These are phyloP conservation scores for Endomychus coccineus DNA, from an alignment of 2,888 invertebrate species.

Conservation along the genomic window DNA sequence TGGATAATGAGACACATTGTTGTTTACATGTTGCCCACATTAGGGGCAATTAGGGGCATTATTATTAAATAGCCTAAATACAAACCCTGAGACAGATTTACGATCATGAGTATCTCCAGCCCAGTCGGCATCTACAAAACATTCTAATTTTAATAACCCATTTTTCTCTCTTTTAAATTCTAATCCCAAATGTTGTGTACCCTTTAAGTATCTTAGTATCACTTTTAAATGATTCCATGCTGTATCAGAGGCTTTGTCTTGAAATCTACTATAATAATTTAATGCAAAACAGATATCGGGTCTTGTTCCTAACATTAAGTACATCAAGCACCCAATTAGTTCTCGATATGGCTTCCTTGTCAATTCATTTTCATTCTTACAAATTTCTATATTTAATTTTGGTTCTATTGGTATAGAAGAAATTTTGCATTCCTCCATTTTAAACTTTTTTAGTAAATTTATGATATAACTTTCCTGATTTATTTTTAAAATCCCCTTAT, in stretches of 20 bases:
- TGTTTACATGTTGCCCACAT: constrained; percentile 33
- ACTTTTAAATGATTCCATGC: constrained; percentile 19
- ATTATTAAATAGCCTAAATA: constrained; percentile 13
- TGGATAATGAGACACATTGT: constrained; percentile 27
- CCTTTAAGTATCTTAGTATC: constrained; percentile 20
- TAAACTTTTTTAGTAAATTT: constrained; percentile 5
- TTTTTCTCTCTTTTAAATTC: constrained; percentile 9
- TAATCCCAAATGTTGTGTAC: constrained; percentile 13
- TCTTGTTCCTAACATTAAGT: constrained; percentile 15
- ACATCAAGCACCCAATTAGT: constrained; percentile 20
- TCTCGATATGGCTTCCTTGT: constrained; percentile 16
- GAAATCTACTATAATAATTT: constrained; percentile 18
- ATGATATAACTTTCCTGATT: constrained; percentile 3
- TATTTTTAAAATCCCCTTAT: constrained; percentile 8
- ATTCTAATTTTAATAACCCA: constrained; percentile 10
- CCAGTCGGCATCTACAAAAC: constrained; percentile 32
- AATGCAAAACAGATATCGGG: constrained; percentile 17
- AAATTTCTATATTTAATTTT: constrained; percentile 7
- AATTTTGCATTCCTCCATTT: constrained; percentile 4
- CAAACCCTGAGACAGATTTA: constrained; percentile 29
- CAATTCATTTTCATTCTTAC: neutral
- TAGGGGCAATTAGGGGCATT: too few relatives aligned
- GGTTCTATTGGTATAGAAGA: constrained; percentile 7
- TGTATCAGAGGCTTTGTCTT: constrained; percentile 13
- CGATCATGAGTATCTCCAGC: constrained; percentile 24